A percentile compares a stretch with the other conserved stretches of the same genome.
These are phyloP conservation scores for Carassius auratus DNA, from an alignment of 2,113 vertebrate species.

Conservation along the genomic window DNA sequence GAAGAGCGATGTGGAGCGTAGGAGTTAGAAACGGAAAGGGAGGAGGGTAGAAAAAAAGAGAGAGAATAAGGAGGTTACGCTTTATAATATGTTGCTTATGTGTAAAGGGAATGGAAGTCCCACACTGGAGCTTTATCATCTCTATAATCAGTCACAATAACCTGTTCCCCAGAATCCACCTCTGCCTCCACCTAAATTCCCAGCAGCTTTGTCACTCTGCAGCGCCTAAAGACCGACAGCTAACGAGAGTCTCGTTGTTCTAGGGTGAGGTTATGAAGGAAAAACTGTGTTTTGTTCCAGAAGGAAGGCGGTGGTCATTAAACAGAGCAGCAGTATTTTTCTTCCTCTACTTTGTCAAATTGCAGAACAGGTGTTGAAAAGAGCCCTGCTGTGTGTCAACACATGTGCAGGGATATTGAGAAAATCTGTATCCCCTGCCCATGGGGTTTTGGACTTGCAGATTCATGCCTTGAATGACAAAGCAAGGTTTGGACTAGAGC, in stretches of 20 bases:
- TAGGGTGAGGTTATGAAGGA: conserved; percentile 19
- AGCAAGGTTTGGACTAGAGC: neutral
- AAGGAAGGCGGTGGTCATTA: conserved; percentile 36
- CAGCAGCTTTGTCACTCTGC: conserved; percentile 38
- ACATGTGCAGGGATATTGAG: neutral
- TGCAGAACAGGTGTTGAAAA: conserved; percentile 25
- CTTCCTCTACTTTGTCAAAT: conserved; percentile 27
- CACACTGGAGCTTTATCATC: conserved; percentile 45
- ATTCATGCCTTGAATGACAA: conserved; percentile 18
- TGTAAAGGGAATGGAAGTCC: conserved; percentile 25
- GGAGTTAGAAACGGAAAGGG: neutral
- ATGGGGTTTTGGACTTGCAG: conserved; percentile 10
- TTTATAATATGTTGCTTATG: conserved; percentile 11
- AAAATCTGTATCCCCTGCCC: neutral
- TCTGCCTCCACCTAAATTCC: conserved; percentile 48
- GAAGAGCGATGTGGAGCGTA: neutral
- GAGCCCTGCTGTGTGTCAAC: conserved; percentile 8
- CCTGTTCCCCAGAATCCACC: conserved; percentile 40
- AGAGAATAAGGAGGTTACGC: conserved; percentile 9
- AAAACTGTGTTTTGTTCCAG: conserved; percentile 20
- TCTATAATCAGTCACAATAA: conserved; percentile 55
- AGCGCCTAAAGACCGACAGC: conserved; percentile 25
- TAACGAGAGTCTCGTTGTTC: conserved; percentile 8
- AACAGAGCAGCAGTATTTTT: conserved; percentile 10
- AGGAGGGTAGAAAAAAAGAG: neutral